Conservation (phyloP, 2,113 vertebrate genomes). For the Taurulus bubalis region DNA sequence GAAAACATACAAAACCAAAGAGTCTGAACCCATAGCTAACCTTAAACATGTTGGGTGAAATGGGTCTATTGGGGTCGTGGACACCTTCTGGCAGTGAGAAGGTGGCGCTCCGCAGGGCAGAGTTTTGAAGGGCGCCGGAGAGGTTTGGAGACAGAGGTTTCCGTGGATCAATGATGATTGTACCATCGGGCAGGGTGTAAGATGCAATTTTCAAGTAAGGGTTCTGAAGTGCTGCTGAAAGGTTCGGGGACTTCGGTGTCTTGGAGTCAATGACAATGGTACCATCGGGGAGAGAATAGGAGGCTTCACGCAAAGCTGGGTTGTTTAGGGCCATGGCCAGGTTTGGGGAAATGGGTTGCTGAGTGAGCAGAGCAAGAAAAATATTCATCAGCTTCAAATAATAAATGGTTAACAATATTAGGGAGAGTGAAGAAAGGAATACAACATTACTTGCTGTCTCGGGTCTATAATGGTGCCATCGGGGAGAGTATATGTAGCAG, state of each 20-base stretch:
- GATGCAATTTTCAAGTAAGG: slow-evolving; percentile 79
- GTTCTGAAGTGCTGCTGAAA: slow-evolving; percentile 79
- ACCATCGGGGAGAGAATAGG: slow-evolving; percentile 77
- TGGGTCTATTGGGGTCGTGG: slow-evolving; percentile 67
- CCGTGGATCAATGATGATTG: slow-evolving; percentile 79
- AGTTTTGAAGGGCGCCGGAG: slow-evolving; percentile 72
- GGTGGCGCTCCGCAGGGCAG: slow-evolving; percentile 66
- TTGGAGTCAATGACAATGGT: slow-evolving; percentile 75
- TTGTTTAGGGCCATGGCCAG: slow-evolving; percentile 72
- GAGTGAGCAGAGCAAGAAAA: slow-evolving; percentile 14
- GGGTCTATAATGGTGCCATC: slow-evolving; percentile 76
- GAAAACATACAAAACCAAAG: neutral
- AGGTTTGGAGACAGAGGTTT: slow-evolving; percentile 79
- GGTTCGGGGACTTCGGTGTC: slow-evolving; percentile 69
- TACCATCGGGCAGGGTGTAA: slow-evolving; percentile 82
- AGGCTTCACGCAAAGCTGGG: slow-evolving; percentile 69
- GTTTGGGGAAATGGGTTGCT: slow-evolving; percentile 77
- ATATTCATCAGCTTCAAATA: neutral
- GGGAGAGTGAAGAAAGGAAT: neutral
- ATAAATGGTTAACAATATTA: neutral
- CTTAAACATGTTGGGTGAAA: slow-evolving; percentile 71
- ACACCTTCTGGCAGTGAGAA: slow-evolving; percentile 77
- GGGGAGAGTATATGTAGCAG: slow-evolving; percentile 80
- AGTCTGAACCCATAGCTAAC: slow-evolving; percentile 42
- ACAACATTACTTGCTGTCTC: slow-evolving; percentile 69